Evolutionary conservation across 2,888 invertebrate genomes (phyloP).

Genomic region (Hypena proboscidalis): DNA sequence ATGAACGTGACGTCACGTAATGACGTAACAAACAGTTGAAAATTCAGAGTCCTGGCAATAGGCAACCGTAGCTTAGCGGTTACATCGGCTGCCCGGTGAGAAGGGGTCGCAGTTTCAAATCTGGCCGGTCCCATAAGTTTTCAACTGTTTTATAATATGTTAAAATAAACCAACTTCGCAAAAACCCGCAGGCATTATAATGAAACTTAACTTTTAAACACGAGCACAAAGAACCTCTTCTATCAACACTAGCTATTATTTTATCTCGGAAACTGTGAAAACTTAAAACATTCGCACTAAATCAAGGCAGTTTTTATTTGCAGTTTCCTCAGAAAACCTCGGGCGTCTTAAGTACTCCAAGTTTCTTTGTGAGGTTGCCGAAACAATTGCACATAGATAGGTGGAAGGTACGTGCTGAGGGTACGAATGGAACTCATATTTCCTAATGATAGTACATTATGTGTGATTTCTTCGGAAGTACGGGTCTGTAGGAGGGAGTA

Average conservation of each 20-base stretch:
- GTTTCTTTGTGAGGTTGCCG: slow-evolving; percentile 23
- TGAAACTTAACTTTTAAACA: no score
- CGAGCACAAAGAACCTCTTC: no score
- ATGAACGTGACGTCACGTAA: no score
- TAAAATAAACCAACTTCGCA: no score
- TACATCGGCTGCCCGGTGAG: no score
- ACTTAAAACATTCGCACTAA: slow-evolving; percentile 36
- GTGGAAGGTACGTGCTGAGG: slow-evolving; percentile 13
- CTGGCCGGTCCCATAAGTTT: no score
- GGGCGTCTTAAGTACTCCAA: slow-evolving; percentile 19
- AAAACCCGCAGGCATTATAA: no score
- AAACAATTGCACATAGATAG: slow-evolving; percentile 24
- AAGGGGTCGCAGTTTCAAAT: no score
- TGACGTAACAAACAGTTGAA: no score
- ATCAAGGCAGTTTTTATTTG: slow-evolving; percentile 41
- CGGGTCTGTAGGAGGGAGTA: not conserved
- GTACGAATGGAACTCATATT: slow-evolving; percentile 11
- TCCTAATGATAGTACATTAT: slow-evolving; percentile 19
- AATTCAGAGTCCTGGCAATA: no score
- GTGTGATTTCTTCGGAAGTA: slow-evolving; percentile 11
- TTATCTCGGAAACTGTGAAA: slow-evolving; percentile 24
- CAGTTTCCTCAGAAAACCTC: slow-evolving; percentile 14
- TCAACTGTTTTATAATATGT: no score
- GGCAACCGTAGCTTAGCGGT: no score
- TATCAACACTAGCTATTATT: slow-evolving; percentile 33